Evolutionary conservation across 2,888 invertebrate genomes (phyloP).

Genomic region (Mesochorus sp.): DNA sequence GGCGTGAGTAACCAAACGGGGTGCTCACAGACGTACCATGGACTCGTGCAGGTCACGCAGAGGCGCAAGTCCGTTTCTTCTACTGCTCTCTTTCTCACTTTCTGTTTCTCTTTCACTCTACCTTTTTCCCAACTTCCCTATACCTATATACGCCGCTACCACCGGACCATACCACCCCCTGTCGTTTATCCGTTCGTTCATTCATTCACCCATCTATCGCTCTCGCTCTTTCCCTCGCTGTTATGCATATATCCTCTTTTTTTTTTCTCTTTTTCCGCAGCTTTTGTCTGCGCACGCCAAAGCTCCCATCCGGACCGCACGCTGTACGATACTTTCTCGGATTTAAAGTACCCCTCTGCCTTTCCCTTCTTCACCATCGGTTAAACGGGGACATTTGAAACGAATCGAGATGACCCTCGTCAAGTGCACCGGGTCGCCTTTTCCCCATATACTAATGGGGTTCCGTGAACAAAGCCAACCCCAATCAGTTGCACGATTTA

Average conservation of each 20-base stretch:
- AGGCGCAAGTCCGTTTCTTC: slow-evolving; percentile 71
- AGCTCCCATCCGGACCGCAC: slow-evolving; percentile 19
- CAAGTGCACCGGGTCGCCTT: slow-evolving; percentile 54
- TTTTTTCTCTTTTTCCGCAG: not conserved
- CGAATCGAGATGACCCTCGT: slow-evolving; percentile 54
- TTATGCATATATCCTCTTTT: not conserved
- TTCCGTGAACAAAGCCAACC: slow-evolving; percentile 24
- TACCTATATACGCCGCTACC: not conserved
- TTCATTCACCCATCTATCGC: slow-evolving; percentile 67
- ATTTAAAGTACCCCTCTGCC: slow-evolving; percentile 20
- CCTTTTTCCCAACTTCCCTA: not conserved
- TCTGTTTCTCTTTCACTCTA: not conserved
- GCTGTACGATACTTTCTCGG: slow-evolving; percentile 20
- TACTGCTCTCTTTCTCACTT: slow-evolving; percentile 55
- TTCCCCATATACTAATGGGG: not conserved
- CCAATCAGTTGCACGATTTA: slow-evolving; percentile 20
- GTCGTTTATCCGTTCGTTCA: slow-evolving; percentile 72
- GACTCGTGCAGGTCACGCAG: slow-evolving; percentile 63
- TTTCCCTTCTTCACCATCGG: not conserved
- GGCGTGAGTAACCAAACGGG: slow-evolving; percentile 39
- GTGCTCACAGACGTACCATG: slow-evolving; percentile 52
- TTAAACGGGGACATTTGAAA: slow-evolving; percentile 43
- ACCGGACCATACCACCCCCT: slow-evolving; percentile 8
- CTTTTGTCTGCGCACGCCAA: slow-evolving; percentile 22
- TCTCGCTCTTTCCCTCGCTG: slow-evolving; percentile 20